These are phyloP conservation scores for Pristionchus arcanus DNA, from an alignment of 2,888 invertebrate genomes.

Conservation along the genomic window DNA sequence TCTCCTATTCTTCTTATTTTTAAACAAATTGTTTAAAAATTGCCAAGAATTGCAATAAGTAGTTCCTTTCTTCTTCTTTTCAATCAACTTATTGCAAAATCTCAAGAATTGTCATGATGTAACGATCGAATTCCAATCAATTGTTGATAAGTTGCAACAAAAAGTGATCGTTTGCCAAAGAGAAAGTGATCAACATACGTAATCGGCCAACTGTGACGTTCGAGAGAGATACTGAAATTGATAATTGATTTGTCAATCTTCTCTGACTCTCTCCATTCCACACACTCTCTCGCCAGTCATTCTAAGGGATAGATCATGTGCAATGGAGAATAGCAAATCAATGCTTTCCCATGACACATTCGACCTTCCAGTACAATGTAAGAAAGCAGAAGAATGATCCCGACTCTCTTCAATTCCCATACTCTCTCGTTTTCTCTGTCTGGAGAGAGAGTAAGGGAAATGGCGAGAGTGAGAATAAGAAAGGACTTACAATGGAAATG, in stretches of 20 bases:
- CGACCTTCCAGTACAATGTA: background rate
- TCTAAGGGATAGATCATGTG: background rate
- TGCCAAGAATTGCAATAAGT: too few relatives aligned
- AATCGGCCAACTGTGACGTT: background rate
- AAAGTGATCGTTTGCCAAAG: background rate
- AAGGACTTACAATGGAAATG: slow-evolving; percentile 23
- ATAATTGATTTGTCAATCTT: background rate
- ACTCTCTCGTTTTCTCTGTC: background rate
- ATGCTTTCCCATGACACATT: background rate
- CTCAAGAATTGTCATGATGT: background rate
- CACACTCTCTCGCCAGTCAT: background rate
- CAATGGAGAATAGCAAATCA: background rate
- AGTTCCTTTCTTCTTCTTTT: too few relatives aligned
- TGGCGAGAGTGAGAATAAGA: background rate
- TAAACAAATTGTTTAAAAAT: too few relatives aligned
- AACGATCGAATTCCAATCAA: background rate
- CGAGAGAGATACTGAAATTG: background rate
- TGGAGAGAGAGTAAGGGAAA: background rate
- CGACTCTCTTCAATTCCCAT: background rate
- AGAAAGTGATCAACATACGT: slow-evolving; percentile 15
- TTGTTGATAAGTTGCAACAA: background rate
- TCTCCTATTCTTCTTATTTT: background rate
- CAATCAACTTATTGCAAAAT: too few relatives aligned
- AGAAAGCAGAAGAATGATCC: background rate
- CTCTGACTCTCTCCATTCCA: background rate